Evolutionary conservation across 2,888 invertebrate species (phyloP), one percentile per base, ranked within the genome.

Genomic region (Podotricha telesiphe): DNA sequence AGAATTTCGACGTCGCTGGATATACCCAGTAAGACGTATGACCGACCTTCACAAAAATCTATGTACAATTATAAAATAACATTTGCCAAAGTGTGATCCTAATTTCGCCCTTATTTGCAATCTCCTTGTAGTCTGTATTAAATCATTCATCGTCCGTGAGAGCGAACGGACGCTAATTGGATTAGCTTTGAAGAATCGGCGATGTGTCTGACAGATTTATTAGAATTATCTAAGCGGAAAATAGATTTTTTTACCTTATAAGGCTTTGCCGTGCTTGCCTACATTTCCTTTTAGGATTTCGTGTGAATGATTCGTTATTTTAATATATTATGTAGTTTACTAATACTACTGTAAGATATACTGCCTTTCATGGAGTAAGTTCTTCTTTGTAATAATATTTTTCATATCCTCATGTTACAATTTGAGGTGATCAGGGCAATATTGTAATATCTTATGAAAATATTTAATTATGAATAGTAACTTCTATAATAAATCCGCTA

Each of bases 81-180:
- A 62, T 19, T 59, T 5, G 19, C 10, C 15, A 10, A 28, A 59
- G 59, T 59, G 48, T 62, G 48, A 19, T 48, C 48, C 34, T 19
- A 48, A 48, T 48, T 48, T 48, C 19, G 8, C 34, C 47, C 48
- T 48, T 62, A 62, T 59, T 67, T 67, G 67, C 58, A 40, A 61
- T 67, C 61, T 61, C 69, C 65, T 67, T 73, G 65, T 67, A 71
- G 61, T 67, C 62, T 67, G 61, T 58, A 69, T 71, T 69, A 63
- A 71, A 68, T 64, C 61, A 69, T 71, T 63, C 67, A 55, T 61
- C 59, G 64, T 40, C 50, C 68, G 70, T 71, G 68, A 72, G 70
- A 66, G 69, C 64, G 70, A 69, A 65, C 64, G 72, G 69, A 45
- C 59, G 62, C 67, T 75, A 75, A 75, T 73, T 69, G 71, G 72